These are phyloP conservation scores for Potamilus streckersoni DNA, from an alignment of 1,140 invertebrate species.

Conservation along the genomic window DNA sequence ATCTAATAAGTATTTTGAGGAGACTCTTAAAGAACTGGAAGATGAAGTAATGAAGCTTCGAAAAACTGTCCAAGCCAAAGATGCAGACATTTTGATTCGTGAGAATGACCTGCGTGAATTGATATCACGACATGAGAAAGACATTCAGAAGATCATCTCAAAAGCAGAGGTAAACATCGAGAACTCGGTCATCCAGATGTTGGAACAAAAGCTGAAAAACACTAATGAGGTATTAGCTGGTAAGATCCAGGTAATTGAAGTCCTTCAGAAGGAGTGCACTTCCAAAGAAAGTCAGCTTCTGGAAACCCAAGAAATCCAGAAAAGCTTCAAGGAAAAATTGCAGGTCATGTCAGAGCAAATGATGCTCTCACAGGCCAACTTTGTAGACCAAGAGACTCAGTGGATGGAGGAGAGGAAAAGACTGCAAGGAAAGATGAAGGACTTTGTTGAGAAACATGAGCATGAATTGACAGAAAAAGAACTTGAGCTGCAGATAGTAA, in stretches of 20 bases:
- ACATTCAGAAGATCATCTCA: slow-evolving; percentile 58
- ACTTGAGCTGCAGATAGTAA: slow-evolving; percentile 66
- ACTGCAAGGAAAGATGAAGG: slow-evolving; percentile 71
- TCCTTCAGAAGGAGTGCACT: slow-evolving; percentile 53
- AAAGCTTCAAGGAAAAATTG: slow-evolving; percentile 59
- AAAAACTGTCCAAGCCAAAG: slow-evolving; percentile 48
- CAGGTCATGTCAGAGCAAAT: slow-evolving; percentile 79
- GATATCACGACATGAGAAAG: slow-evolving; percentile 58
- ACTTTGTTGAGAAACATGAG: slow-evolving; percentile 59
- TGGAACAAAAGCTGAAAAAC: slow-evolving; percentile 61
- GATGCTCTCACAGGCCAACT: slow-evolving; percentile 83
- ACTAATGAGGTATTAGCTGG: slow-evolving; percentile 60
- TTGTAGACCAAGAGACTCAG: slow-evolving; percentile 77
- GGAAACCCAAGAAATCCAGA: slow-evolving; percentile 49
- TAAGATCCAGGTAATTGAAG: slow-evolving; percentile 60
- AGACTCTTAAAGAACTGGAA: slow-evolving; percentile 58
- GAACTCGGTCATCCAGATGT: slow-evolving; percentile 60
- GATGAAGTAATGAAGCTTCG: slow-evolving; percentile 46
- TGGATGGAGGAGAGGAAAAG: slow-evolving; percentile 78
- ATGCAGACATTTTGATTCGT: slow-evolving; percentile 50
- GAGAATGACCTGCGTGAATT: slow-evolving; percentile 59
- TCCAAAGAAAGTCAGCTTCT: slow-evolving; percentile 55
- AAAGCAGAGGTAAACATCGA: slow-evolving; percentile 57
- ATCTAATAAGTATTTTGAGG: slow-evolving; percentile 63
- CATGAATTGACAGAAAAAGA: slow-evolving; percentile 69